phyloP scores from a whole-genome alignment of 1,140 invertebrate species.

The Anagrus nilaparvatae region DNA sequence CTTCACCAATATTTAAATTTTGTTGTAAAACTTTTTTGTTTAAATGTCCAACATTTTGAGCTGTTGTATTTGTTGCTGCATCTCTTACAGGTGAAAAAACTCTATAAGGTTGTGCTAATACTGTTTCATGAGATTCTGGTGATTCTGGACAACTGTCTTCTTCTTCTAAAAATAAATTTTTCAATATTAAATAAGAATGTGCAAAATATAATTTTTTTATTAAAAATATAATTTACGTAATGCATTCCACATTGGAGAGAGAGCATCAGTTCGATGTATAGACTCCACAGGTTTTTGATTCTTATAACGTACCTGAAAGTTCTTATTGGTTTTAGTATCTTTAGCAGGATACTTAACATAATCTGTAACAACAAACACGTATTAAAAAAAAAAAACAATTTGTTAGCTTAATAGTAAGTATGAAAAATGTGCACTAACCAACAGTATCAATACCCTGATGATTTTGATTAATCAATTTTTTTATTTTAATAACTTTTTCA shows the following conservation, averaged over 20 bases:
- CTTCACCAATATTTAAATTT: conserved; percentile 21
- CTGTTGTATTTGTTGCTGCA: conserved; percentile 30
- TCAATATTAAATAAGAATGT: background rate
- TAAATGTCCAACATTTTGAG: conserved; percentile 21
- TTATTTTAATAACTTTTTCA: conserved; percentile 32
- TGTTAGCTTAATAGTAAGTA: background rate
- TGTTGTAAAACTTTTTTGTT: conserved; percentile 19
- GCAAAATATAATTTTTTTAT: background rate
- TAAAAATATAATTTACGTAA: conserved; percentile 23
- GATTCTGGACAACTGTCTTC: conserved; percentile 40
- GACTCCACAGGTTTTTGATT: conserved; percentile 32
- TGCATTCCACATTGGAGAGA: conserved; percentile 33
- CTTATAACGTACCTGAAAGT: conserved; percentile 35
- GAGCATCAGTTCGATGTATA: conserved; percentile 30
- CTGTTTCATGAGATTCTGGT: conserved; percentile 40
- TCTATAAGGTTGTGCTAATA: conserved; percentile 33
- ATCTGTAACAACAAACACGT: conserved; percentile 21
- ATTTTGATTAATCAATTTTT: conserved; percentile 22
- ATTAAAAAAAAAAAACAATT: conserved; percentile 10
- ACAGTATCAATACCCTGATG: conserved; percentile 33
- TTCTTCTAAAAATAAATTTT: conserved; percentile 22
- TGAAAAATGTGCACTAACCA: conserved; percentile 23
- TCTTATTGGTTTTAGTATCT: conserved; percentile 38
- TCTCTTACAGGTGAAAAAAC: conserved; percentile 37
- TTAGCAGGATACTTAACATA: conserved; percentile 35